phyloP scores from a whole-genome alignment of 2,797 vertebrate species.

The Hirundo rustica region DNA sequence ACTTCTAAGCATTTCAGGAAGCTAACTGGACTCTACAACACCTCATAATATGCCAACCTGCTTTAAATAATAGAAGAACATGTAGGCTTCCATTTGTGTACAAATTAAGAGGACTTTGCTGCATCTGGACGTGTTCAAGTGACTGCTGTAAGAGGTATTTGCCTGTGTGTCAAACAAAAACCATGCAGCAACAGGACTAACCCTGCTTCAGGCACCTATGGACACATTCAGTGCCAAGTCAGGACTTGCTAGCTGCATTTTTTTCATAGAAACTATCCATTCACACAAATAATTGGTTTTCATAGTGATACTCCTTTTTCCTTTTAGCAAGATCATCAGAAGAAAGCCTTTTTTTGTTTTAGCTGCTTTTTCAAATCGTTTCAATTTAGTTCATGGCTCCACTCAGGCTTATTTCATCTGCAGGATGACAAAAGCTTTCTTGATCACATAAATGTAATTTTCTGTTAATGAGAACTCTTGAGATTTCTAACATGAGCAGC shows the following conservation, averaged over 20 bases:
- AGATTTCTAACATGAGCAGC: conserved; percentile 36
- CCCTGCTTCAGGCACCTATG: neutral
- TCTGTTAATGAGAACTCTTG: conserved; percentile 62
- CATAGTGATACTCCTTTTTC: neutral
- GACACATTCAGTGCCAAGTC: neutral
- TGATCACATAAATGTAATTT: conserved; percentile 48
- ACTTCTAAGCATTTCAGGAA: neutral
- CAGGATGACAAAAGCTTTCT: conserved; percentile 51
- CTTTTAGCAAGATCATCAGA: neutral
- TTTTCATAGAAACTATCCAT: neutral
- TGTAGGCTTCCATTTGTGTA: conserved; percentile 16
- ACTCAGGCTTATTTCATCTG: conserved; percentile 37
- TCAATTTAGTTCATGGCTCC: conserved; percentile 32
- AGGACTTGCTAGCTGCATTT: neutral
- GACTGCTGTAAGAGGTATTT: neutral
- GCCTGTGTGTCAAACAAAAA: neutral
- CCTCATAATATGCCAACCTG: neutral
- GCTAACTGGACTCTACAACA: neutral
- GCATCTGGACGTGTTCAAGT: neutral
- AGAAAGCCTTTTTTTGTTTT: conserved; percentile 18
- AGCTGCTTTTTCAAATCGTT: conserved; percentile 27
- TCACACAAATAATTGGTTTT: neutral
- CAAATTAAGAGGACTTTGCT: neutral
- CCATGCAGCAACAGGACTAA: neutral
- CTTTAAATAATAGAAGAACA: conserved; percentile 34